Evolutionary conservation across 2,797 vertebrate genomes (phyloP).

Genomic region (Artibeus jamaicensis): DNA sequence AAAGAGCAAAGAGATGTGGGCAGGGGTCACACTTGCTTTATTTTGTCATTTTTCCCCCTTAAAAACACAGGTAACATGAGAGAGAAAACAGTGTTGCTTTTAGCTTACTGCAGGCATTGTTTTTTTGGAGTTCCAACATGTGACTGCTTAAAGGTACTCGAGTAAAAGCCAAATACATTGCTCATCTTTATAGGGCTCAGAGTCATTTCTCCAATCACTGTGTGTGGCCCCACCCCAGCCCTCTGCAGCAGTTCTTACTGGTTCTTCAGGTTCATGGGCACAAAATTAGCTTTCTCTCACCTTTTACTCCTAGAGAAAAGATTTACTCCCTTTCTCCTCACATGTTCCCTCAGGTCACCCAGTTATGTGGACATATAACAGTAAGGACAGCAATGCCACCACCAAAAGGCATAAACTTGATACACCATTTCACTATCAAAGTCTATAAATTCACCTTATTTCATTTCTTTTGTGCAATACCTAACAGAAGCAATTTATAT

Average conservation of each 20-base stretch:
- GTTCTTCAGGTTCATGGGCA: background rate
- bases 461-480: background rate
- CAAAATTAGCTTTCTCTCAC: background rate
- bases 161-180: background rate
- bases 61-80: background rate
- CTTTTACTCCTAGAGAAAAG: background rate
- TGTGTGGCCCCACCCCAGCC: background rate
- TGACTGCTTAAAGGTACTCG: slow-evolving; percentile 21
- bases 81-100: slow-evolving; percentile 20
- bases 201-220: background rate
- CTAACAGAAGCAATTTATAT: background rate
- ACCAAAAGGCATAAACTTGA: background rate
- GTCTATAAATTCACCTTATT: slow-evolving; percentile 17
- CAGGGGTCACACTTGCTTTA: slow-evolving; percentile 13
- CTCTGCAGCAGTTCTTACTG: background rate
- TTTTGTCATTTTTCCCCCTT: background rate
- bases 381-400: background rate
- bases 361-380: background rate
- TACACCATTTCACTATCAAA: background rate
- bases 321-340: background rate
- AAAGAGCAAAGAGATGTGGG: slow-evolving; percentile 23
- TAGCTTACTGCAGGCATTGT: slow-evolving; percentile 16
- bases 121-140: slow-evolving; percentile 3
- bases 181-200: background rate
- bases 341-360: background rate